These are phyloP conservation scores for Cotesia glomerata DNA, from an alignment of 1,140 invertebrate species.

Conservation along the genomic window DNA sequence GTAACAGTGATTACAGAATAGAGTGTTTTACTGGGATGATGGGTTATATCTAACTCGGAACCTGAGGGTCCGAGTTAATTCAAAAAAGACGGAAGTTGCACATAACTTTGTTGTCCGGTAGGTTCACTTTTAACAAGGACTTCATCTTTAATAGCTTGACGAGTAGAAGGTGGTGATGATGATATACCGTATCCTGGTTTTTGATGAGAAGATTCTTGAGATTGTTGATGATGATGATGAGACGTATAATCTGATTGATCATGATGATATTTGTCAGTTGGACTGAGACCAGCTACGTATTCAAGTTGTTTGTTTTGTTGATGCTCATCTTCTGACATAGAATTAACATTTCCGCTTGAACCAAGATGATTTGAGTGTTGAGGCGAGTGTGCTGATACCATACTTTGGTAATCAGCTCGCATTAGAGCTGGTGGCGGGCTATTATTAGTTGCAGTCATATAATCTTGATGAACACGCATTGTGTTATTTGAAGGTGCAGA, in stretches of 20 bases:
- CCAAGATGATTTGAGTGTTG: constrained; percentile 59
- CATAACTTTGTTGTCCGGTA: constrained; percentile 68
- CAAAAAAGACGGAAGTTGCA: constrained; percentile 77
- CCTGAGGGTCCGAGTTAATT: constrained; percentile 67
- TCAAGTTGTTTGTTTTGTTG: constrained; percentile 50
- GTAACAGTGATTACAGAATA: no score
- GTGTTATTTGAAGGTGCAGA: constrained; percentile 57
- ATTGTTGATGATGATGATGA: constrained; percentile 60
- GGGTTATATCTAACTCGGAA: constrained; percentile 35
- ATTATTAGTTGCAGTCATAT: constrained; percentile 66
- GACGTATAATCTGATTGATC: constrained; percentile 65
- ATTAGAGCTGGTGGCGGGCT: constrained; percentile 60
- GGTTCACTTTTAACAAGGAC: constrained; percentile 68
- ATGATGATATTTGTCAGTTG: constrained; percentile 67
- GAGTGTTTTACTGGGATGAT: constrained; percentile 5
- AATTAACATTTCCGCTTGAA: constrained; percentile 39
- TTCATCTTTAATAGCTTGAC: constrained; percentile 66
- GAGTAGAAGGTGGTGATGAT: constrained; percentile 52
- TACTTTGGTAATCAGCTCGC: constrained; percentile 69
- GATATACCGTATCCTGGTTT: constrained; percentile 65
- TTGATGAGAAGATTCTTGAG: constrained; percentile 56
- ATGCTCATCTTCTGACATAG: constrained; percentile 64
- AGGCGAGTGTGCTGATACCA: constrained; percentile 71
- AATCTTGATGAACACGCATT: constrained; percentile 69
- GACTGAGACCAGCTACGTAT: constrained; percentile 54